These are phyloP conservation scores for Cairina moschata DNA, from an alignment of 2,113 vertebrate species.

Conservation along the genomic window DNA sequence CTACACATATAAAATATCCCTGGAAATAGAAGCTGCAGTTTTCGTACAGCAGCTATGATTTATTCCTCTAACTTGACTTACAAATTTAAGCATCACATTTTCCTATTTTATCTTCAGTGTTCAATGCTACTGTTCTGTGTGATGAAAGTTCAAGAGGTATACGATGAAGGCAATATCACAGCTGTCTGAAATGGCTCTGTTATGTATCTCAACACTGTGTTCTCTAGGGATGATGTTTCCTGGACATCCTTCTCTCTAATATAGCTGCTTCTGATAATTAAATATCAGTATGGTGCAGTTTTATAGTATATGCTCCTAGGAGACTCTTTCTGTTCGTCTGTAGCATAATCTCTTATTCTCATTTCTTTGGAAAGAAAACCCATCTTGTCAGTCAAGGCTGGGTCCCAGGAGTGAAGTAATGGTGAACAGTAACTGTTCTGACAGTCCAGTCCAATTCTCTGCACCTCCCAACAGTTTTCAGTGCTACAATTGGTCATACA, in stretches of 20 bases:
- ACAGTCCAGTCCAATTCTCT: slow-evolving; percentile 65
- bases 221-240: slow-evolving; percentile 60
- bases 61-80: slow-evolving; percentile 70
- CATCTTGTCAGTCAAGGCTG: slow-evolving; percentile 72
- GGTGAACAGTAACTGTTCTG: slow-evolving; percentile 71
- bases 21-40: slow-evolving; percentile 69
- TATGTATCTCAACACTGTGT: slow-evolving; percentile 38
- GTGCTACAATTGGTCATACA: too few relatives aligned
- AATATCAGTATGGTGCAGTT: slow-evolving; percentile 72
- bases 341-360: slow-evolving; percentile 77
- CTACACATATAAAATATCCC: slow-evolving; percentile 71
- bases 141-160: slow-evolving; percentile 67
- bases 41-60: slow-evolving; percentile 66
- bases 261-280: slow-evolving; percentile 79
- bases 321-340: slow-evolving; percentile 74
- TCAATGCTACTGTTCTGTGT: slow-evolving; percentile 36
- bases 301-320: slow-evolving; percentile 71
- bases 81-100: slow-evolving; percentile 71
- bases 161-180: slow-evolving; percentile 45
- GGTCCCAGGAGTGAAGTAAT: slow-evolving; percentile 73
- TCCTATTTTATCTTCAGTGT: slow-evolving; percentile 71
- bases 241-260: slow-evolving; percentile 59
- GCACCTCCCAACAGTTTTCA: slow-evolving; percentile 39
- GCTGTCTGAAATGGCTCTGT: slow-evolving; percentile 57
- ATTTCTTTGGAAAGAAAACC: slow-evolving; percentile 78